Conservation (phyloP, 2,888 invertebrate genomes). For the Brachyopa scutellaris region DNA sequence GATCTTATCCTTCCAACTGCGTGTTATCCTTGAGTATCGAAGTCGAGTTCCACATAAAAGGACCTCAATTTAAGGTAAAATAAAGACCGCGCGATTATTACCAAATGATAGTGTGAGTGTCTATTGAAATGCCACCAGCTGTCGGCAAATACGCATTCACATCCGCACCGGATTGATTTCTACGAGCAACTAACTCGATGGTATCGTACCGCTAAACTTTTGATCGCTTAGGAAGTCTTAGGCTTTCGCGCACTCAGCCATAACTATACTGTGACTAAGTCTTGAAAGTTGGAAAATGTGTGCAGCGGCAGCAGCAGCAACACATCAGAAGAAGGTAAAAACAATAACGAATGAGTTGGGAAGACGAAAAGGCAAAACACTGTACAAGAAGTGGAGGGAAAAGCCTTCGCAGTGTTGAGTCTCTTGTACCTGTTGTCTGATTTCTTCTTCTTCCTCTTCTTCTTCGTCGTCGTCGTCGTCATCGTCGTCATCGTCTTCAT, state of each 20-base stretch:
- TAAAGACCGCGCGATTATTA: conserved; percentile 42
- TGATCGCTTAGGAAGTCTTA: conserved; percentile 70
- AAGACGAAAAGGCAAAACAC: conserved; percentile 47
- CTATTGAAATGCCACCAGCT: conserved; percentile 47
- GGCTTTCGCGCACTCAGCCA: conserved; percentile 70
- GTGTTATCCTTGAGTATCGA: neutral
- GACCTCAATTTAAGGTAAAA: neutral
- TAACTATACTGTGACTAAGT: conserved; percentile 71
- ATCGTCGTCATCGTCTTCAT: too few species aligned
- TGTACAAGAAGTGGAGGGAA: conserved; percentile 42
- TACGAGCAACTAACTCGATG: conserved; percentile 72
- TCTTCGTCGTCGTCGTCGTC: neutral
- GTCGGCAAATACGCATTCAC: conserved; percentile 56
- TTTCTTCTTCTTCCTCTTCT: conserved; percentile 35
- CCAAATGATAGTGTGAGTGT: too few species aligned
- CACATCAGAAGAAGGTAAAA: conserved; percentile 45
- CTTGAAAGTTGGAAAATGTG: conserved; percentile 67
- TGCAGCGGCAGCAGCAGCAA: conserved; percentile 5
- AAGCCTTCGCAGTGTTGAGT: conserved; percentile 26
- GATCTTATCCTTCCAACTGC: too few species aligned
- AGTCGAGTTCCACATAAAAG: neutral
- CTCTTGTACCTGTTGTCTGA: conserved; percentile 57
- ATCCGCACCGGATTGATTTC: conserved; percentile 72
- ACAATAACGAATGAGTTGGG: conserved; percentile 53
- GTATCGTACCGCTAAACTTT: conserved; percentile 71